Evolutionary conservation across 2,888 invertebrate species (phyloP).

Genomic region (Protodeltote pygarga): DNA sequence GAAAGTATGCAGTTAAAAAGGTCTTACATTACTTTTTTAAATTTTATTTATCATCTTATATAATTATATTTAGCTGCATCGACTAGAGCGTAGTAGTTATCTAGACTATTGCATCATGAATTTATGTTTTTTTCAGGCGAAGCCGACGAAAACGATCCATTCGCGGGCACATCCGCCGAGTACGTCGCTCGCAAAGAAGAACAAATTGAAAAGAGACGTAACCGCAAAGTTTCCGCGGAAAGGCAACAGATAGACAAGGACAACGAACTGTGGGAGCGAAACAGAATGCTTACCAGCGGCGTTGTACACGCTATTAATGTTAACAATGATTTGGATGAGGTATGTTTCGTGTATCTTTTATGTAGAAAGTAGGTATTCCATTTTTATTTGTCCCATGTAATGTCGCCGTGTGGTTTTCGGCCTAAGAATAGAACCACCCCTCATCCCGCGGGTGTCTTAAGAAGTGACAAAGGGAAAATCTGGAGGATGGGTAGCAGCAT

Average conservation of each 20-base stretch:
- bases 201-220: constrained; percentile 95
- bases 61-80: too few species aligned
- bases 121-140: constrained; percentile 82
- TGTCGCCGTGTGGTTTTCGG: too few species aligned
- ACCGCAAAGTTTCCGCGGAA: constrained; percentile 97
- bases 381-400: too few species aligned
- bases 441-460: too few species aligned
- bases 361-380: too few species aligned
- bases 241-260: constrained; percentile 99
- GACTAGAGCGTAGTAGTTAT: too few species aligned
- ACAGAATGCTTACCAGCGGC: constrained; percentile 98
- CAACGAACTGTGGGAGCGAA: constrained; percentile 99
- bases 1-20: too few species aligned
- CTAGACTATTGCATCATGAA: too few species aligned
- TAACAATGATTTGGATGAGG: constrained; percentile 97
- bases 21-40: too few species aligned
- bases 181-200: constrained; percentile 97
- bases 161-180: constrained; percentile 95
- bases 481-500: too few species aligned
- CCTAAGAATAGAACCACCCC: too few species aligned
- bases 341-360: constrained; percentile 38
- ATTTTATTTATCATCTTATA: not conserved
- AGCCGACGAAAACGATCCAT: constrained; percentile 97
- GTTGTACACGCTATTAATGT: constrained; percentile 96
- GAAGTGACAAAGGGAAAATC: too few species aligned